Evolutionary conservation across 1,140 invertebrate species (phyloP).

Genomic region (Apis laboriosa): DNA sequence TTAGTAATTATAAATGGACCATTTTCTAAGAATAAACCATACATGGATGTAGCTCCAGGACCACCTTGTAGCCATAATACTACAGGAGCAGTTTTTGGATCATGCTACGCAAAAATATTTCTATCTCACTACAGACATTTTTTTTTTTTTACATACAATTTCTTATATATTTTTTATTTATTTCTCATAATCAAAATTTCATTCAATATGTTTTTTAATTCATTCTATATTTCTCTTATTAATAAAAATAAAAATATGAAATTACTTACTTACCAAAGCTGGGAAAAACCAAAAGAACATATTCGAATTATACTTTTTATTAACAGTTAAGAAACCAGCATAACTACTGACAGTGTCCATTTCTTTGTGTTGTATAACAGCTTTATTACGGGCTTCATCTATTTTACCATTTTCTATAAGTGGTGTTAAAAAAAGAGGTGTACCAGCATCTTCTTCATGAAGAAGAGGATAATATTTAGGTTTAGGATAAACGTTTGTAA

Average conservation of each 20-base stretch:
- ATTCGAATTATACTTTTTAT: constrained; percentile 89
- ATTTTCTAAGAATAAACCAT: constrained; percentile 91
- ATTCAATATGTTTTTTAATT: no score
- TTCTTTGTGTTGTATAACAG: constrained; percentile 75
- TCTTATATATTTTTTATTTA: neutral
- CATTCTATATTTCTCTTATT: neutral
- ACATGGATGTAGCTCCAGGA: constrained; percentile 90
- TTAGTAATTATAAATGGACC: constrained; percentile 87
- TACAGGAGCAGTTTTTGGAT: constrained; percentile 84
- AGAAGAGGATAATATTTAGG: constrained; percentile 61
- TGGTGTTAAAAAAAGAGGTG: constrained; percentile 86
- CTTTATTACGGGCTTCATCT: constrained; percentile 78
- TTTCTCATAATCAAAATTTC: neutral
- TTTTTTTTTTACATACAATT: no score
- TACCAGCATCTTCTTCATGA: constrained; percentile 80
- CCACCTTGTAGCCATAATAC: constrained; percentile 93
- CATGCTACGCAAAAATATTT: constrained; percentile 61
- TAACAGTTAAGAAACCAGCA: constrained; percentile 88
- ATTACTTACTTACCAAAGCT: constrained; percentile 78
- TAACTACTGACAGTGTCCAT: constrained; percentile 80
- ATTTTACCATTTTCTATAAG: constrained; percentile 84
- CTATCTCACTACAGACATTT: neutral
- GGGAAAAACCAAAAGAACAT: constrained; percentile 96
- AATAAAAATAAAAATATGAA: neutral
- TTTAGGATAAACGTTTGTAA: constrained; percentile 76